Evolutionary conservation across 1,140 invertebrate species (phyloP).

Genomic region (Hermetia illucens): DNA sequence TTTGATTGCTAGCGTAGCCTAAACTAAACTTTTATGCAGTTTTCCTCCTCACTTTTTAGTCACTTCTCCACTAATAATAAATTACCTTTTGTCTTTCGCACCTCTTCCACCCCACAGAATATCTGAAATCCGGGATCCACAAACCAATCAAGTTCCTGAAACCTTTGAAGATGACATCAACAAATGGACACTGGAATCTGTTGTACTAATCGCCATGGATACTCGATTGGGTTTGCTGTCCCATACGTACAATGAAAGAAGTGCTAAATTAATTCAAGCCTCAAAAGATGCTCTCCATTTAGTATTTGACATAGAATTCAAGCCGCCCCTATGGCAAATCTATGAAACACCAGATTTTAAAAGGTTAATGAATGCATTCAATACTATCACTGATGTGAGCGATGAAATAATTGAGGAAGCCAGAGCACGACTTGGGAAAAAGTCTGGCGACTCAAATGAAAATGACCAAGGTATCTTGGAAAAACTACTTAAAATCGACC

Average conservation of each 20-base stretch:
- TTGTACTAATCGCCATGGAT: slow-evolving; percentile 47
- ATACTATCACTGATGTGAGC: slow-evolving; percentile 22
- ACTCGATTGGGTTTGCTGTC: no score
- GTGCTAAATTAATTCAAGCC: slow-evolving; percentile 37
- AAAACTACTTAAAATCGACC: slow-evolving; percentile 35
- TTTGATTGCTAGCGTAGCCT: no score
- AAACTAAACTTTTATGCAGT: no score
- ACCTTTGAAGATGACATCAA: slow-evolving; percentile 44
- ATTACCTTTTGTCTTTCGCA: neutral
- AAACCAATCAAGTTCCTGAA: slow-evolving; percentile 36
- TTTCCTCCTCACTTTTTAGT: neutral
- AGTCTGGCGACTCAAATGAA: slow-evolving; percentile 12
- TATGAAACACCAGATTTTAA: slow-evolving; percentile 39
- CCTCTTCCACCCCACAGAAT: no score
- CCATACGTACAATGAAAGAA: no score
- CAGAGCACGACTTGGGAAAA: slow-evolving; percentile 20
- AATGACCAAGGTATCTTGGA: slow-evolving; percentile 33
- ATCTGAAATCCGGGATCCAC: slow-evolving; percentile 31
- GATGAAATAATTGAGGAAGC: slow-evolving; percentile 18
- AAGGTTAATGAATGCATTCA: slow-evolving; percentile 35
- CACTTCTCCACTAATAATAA: neutral
- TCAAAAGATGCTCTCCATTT: slow-evolving; percentile 44
- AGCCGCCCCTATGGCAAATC: slow-evolving; percentile 45
- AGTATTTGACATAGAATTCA: slow-evolving; percentile 43
- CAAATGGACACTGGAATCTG: slow-evolving; percentile 50